Evolutionary conservation across 2,888 invertebrate genomes (phyloP), one percentile per base, ranked within the genome.

Genomic region (Diarsia mendica): DNA sequence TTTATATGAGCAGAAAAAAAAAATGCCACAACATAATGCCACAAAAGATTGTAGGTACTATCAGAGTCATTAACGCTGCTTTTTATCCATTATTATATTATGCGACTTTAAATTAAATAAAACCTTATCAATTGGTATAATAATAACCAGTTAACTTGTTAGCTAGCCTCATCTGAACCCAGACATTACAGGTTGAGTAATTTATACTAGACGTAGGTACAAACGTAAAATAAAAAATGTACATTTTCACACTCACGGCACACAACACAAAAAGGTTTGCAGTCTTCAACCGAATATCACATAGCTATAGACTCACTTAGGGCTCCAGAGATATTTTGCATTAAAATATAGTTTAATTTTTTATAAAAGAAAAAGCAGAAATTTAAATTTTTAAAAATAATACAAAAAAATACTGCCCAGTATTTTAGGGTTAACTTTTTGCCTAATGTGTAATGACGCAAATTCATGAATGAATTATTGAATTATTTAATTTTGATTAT

Each of bases 251-350:
- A 92, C 93, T 90, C 94, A 93, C 91, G 91, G 85, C 93, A 95
- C 95, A 94, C 94, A 92, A 93, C 93, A 95, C 93, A 93, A 88
- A 82, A 87, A 91, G 89, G 91, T 92, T 92, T 91, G 90, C 95
- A 95, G 95, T 95, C 95, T 96, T 95, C 94, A 93, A 92, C 91
- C 91, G 91, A 94, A 93, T 93, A 95, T 95, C 96, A 96, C 96
- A 95, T 93, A 93, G 91, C 91, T 87, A 91, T 87, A 93, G 87
- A 92, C 92, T 92, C 92, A 93, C 92, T 88, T 83, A 78, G 81
- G 89, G 90, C 91, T 89, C 90, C 92, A 90, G 91, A 65, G 11
- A 51, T n/a, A 61, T 58, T 6, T 68, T 66, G 60, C 64, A 67
- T 33, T 9, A 3, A 23, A 67, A 68, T 10, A 48, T 15, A 23